Conservation (phyloP, 1,140 invertebrate genomes). For the Drosophila nasuta region DNA sequence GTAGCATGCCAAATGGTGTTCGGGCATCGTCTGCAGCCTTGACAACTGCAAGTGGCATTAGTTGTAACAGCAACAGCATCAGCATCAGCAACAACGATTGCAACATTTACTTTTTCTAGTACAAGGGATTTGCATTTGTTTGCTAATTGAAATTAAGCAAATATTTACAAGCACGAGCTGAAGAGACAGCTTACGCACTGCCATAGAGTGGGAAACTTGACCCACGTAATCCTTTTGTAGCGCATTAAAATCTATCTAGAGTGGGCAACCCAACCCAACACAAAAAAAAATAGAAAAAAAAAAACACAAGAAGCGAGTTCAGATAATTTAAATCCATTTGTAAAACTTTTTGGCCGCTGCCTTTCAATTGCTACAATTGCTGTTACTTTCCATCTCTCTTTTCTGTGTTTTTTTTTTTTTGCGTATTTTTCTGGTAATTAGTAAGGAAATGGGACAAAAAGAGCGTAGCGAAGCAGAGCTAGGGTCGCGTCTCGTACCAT, state of each 20-base stretch:
- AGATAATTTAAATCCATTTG: constrained; percentile 84
- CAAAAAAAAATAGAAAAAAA: no score
- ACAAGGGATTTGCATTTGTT: constrained; percentile 82
- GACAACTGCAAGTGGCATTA: constrained; percentile 81
- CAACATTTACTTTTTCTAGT: constrained; percentile 70
- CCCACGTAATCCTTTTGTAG: constrained; percentile 85
- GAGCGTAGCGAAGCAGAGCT: constrained; percentile 5
- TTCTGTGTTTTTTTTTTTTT: background rate
- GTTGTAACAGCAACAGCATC: constrained; percentile 53
- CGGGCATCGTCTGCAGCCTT: constrained; percentile 68
- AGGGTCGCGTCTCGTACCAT: constrained; percentile 36
- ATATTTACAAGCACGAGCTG: constrained; percentile 51
- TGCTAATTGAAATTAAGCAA: constrained; percentile 84
- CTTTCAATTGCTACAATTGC: constrained; percentile 64
- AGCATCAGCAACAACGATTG: constrained; percentile 42
- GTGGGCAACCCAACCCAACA: constrained; percentile 28
- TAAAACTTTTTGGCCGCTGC: constrained; percentile 66
- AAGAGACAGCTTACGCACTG: background rate
- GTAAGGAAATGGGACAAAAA: constrained; percentile 52
- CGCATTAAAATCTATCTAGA: constrained; percentile 63
- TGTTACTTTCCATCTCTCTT: background rate
- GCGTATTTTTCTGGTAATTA: constrained; percentile 64
- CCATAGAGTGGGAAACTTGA: constrained; percentile 49
- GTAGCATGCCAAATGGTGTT: constrained; percentile 31
- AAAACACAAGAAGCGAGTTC: constrained; percentile 14